Conservation (phyloP, 2,113 vertebrate genomes). For the Acrocephalus arundinaceus region DNA sequence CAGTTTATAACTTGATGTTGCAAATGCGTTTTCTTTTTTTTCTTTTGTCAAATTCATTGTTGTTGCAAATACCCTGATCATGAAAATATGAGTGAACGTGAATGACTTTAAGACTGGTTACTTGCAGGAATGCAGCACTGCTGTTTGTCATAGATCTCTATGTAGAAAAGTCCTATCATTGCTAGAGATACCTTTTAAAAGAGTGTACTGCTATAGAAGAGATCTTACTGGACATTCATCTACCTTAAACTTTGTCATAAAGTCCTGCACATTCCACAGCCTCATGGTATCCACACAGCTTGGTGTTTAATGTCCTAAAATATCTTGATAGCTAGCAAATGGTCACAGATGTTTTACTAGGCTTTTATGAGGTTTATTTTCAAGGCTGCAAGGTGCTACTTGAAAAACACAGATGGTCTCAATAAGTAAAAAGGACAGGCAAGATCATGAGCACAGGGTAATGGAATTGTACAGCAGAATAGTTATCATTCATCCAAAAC, state of each 20-base stretch:
- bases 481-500: background rate
- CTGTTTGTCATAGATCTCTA: background rate
- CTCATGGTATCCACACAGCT: background rate
- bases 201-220: background rate
- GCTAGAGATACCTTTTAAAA: background rate
- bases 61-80: background rate
- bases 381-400: background rate
- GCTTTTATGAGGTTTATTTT: background rate
- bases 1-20: slow-evolving; percentile 20
- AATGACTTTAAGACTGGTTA: background rate
- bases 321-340: background rate
- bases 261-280: background rate
- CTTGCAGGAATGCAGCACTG: background rate
- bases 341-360: background rate
- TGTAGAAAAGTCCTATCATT: background rate
- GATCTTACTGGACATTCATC: background rate
- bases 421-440: background rate
- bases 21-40: background rate
- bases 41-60: background rate
- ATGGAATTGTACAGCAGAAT: background rate
- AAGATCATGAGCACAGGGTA: background rate
- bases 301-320: background rate
- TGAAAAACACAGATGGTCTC: background rate
- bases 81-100: background rate
- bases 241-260: background rate